These are phyloP conservation scores for Polypedilum pembai DNA, from an alignment of 1,140 invertebrate species.

Conservation along the genomic window DNA sequence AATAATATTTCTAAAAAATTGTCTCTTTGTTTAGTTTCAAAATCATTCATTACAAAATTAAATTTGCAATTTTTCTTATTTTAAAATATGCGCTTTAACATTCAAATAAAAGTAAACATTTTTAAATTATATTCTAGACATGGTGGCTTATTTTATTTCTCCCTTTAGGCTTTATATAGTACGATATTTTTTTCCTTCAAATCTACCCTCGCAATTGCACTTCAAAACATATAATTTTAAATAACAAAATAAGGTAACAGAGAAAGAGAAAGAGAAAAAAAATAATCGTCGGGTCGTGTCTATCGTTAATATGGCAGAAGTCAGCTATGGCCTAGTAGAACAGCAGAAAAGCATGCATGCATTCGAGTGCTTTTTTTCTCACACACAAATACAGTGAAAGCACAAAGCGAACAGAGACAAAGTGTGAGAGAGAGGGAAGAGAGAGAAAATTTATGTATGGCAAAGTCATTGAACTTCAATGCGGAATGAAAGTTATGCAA, in stretches of 20 bases:
- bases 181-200: not conserved
- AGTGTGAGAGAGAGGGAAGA: no score
- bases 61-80: no score
- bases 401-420: no score
- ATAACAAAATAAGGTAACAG: not conserved
- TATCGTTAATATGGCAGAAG: not conserved
- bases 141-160: not conserved
- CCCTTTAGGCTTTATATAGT: not conserved
- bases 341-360: no score
- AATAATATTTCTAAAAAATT: no score
- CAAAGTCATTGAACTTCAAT: slow-evolving; percentile 25
- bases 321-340: no score
- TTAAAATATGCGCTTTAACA: no score
- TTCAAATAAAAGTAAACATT: no score
- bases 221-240: not conserved
- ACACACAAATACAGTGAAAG: no score
- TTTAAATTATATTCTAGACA: not conserved
- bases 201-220: not conserved
- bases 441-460: not conserved
- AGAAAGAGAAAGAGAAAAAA: not conserved
- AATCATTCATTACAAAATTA: no score
- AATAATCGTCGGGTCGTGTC: not conserved
- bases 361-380: no score
- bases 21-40: no score
- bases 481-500: slow-evolving; percentile 28